Evolutionary conservation across 2,888 invertebrate species (phyloP), one percentile per base, ranked within the genome.

Genomic region (Sesamia inferens): DNA sequence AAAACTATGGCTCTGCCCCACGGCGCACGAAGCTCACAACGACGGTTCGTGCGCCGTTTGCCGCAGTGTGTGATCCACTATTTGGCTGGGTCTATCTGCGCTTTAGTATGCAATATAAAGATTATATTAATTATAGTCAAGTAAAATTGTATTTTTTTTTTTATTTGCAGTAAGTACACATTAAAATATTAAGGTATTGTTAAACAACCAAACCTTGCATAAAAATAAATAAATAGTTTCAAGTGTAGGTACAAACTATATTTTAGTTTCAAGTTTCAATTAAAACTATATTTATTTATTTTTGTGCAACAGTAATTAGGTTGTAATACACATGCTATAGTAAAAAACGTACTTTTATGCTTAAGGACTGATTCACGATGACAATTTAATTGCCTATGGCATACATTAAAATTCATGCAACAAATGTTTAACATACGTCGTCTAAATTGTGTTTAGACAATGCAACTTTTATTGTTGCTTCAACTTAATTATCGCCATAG

Each of bases 191-290:
- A 74, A 58, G 78, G 31, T 51, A 39, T 67, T 42, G 42, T 55
- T 58, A 24, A 58, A 67, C 44, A 47, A 19, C 58, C 73, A 72
- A 66, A 63, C 74, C 47, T 39, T 24, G 47, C 58, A 74, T 79
- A 57, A 78, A 42, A 67, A 80, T 74, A 58, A 74, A 80, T 74
- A 78, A 55, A 31, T 66, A 73, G 66, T 79, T 79, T 54, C 57
- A 31, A n/a, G n/a, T n/a, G 64, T 55, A 55, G 16, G 31, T 48
- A 64, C 68, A 13, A 31, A 42, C 24, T 48, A 48, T 64, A 19
- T 24, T 24, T 24, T 67, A 5, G 51, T 67, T 75, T 31, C 57
- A 16, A 5, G 51, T 67, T 75, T 31, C 57, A 16, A 42, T 54
- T n/a, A 59, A 59, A 65, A 71, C 79, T 55, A 65, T 24, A 79